These are phyloP conservation scores for Ennomos quercinarius DNA, from an alignment of 2,888 invertebrate species.

Conservation along the genomic window DNA sequence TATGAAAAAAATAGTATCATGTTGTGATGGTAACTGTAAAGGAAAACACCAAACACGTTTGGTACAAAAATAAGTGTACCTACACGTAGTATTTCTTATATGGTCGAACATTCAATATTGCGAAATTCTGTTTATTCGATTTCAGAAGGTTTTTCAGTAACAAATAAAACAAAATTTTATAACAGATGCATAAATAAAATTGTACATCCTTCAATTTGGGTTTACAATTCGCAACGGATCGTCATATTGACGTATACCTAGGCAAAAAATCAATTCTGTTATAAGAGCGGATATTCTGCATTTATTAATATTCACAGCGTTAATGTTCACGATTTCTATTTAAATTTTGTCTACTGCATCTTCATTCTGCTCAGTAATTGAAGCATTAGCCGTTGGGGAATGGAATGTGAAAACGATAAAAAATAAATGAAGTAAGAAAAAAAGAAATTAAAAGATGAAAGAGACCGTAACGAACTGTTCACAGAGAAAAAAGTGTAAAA, in stretches of 20 bases:
- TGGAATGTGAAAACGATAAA: constrained; percentile 53
- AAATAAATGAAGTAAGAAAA: constrained; percentile 60
- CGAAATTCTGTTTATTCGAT: neutral
- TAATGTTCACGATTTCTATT: constrained; percentile 48
- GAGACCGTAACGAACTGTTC: constrained; percentile 68
- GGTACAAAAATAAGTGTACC: too few species aligned
- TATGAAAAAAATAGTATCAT: too few species aligned
- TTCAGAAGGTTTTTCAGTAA: neutral
- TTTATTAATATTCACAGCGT: constrained; percentile 46
- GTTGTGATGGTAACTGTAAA: too few species aligned
- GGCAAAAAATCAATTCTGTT: constrained; percentile 41
- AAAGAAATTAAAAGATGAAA: constrained; percentile 73
- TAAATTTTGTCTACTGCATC: constrained; percentile 53
- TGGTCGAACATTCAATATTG: too few species aligned
- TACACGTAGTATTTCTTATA: too few species aligned
- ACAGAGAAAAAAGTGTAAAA: constrained; percentile 67
- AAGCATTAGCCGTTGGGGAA: constrained; percentile 57
- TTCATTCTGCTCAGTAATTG: constrained; percentile 54
- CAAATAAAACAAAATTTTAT: neutral
- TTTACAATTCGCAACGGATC: constrained; percentile 5
- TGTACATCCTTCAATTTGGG: neutral
- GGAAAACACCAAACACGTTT: too few species aligned
- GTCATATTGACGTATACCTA: constrained; percentile 10
- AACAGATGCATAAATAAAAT: neutral
- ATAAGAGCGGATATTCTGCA: constrained; percentile 29